phyloP scores from a whole-genome alignment of 2,888 invertebrate genomes.

The Anticlea derivata region DNA sequence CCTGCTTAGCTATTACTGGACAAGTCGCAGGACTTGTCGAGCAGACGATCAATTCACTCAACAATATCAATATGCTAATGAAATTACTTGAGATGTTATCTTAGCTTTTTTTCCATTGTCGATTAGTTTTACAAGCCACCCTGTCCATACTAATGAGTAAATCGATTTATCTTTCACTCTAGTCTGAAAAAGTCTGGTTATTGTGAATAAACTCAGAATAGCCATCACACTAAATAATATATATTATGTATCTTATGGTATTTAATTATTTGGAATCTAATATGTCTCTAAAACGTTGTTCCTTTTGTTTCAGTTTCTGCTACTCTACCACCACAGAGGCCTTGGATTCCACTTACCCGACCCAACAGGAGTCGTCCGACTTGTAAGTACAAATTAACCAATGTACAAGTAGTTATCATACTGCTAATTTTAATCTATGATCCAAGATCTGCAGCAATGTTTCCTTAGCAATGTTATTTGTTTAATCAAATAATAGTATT shows the following conservation, averaged over 20 bases:
- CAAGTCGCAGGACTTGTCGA: constrained; percentile 41
- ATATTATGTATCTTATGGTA: too few species aligned
- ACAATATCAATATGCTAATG: constrained; percentile 55
- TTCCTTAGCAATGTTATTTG: too few species aligned
- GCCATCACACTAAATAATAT: too few species aligned
- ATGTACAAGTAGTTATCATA: too few species aligned
- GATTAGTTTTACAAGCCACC: constrained; percentile 22
- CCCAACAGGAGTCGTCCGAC: constrained; percentile 95
- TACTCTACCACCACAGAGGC: constrained; percentile 95
- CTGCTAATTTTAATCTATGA: too few species aligned
- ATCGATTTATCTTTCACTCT: constrained; percentile 14
- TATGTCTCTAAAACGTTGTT: constrained; percentile 38
- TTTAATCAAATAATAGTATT: too few species aligned
- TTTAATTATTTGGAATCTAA: too few species aligned
- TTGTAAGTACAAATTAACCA: constrained; percentile 92
- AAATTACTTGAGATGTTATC: constrained; percentile 40
- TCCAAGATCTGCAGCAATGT: too few species aligned
- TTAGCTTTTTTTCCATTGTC: constrained; percentile 14
- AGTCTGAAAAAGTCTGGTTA: too few species aligned
- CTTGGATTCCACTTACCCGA: constrained; percentile 96
- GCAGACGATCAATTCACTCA: constrained; percentile 50
- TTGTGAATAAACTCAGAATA: too few species aligned
- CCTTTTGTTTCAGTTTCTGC: constrained; percentile 92
- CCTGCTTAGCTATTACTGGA: constrained; percentile 25
- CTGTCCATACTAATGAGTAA: constrained; percentile 15